Evolutionary conservation across 2,113 vertebrate genomes (phyloP).

Genomic region (Brienomyrus longianalis): DNA sequence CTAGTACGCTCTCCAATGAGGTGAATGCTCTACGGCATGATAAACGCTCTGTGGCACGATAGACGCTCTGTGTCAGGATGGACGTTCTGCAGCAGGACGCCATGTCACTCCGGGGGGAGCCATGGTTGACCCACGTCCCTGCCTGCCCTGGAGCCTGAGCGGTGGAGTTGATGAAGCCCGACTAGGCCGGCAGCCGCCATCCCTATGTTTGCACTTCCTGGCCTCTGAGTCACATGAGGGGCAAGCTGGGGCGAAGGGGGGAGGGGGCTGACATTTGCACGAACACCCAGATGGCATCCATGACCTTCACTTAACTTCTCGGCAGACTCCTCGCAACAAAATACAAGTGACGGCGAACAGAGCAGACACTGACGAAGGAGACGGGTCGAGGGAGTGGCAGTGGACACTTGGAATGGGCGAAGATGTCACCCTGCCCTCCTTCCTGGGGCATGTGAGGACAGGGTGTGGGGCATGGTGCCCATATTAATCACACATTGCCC

Average conservation of each 20-base stretch:
- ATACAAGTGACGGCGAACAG: neutral
- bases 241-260: neutral
- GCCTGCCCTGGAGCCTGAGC: neutral
- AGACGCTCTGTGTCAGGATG: neutral
- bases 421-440: neutral
- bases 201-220: neutral
- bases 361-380: neutral
- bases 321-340: neutral
- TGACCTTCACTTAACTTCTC: constrained; percentile 7
- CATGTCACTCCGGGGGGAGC: neutral
- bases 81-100: neutral
- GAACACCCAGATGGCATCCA: constrained; percentile 3
- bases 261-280: neutral
- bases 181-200: neutral
- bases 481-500: neutral
- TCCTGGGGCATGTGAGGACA: neutral
- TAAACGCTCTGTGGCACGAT: too few species aligned
- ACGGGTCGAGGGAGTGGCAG: neutral
- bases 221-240: neutral
- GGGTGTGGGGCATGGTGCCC: neutral
- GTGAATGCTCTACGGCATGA: too few species aligned
- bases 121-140: neutral
- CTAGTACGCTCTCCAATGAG: too few species aligned
- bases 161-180: neutral
- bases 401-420: neutral